Evolutionary conservation across 2,888 invertebrate species (phyloP).

Genomic region (Sinohyriopsis cumingii): DNA sequence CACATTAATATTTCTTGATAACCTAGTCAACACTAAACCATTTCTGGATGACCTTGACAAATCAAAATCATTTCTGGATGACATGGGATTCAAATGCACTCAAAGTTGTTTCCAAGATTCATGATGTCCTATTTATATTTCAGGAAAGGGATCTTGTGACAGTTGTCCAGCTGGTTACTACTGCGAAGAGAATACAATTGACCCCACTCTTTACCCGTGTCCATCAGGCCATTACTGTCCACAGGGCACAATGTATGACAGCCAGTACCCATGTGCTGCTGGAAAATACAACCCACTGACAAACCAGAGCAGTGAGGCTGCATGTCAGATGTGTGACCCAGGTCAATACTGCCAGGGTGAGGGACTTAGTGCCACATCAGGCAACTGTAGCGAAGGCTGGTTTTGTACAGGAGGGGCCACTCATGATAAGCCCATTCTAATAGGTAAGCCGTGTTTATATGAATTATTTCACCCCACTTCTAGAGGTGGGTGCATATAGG

Average conservation of each 20-base stretch:
- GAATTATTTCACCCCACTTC: no score
- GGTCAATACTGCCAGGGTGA: slow-evolving; percentile 62
- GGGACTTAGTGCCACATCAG: slow-evolving; percentile 50
- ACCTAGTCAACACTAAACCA: no score
- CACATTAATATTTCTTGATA: no score
- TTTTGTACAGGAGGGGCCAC: slow-evolving; percentile 66
- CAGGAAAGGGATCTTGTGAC: slow-evolving; percentile 59
- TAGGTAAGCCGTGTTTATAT: slow-evolving; percentile 42
- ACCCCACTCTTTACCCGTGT: slow-evolving; percentile 47
- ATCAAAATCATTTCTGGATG: no score
- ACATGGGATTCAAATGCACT: background rate
- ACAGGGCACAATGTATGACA: slow-evolving; percentile 52
- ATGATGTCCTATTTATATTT: slow-evolving; percentile 4
- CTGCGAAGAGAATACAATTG: slow-evolving; percentile 58
- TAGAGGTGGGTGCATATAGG: no score
- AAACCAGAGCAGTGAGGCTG: slow-evolving; percentile 35
- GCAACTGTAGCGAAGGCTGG: slow-evolving; percentile 64
- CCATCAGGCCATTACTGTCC: slow-evolving; percentile 62
- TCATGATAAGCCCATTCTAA: slow-evolving; percentile 48
- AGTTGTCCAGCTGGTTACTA: slow-evolving; percentile 63
- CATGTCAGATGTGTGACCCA: slow-evolving; percentile 61
- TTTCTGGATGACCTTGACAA: no score
- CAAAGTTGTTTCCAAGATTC: background rate
- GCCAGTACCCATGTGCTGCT: slow-evolving; percentile 58
- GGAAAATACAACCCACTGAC: slow-evolving; percentile 63